Percentiles rank a stretch among this genome's conserved stretches.
phyloP scores from a whole-genome alignment of 2,113 vertebrate genomes.

The Canis aureus region DNA sequence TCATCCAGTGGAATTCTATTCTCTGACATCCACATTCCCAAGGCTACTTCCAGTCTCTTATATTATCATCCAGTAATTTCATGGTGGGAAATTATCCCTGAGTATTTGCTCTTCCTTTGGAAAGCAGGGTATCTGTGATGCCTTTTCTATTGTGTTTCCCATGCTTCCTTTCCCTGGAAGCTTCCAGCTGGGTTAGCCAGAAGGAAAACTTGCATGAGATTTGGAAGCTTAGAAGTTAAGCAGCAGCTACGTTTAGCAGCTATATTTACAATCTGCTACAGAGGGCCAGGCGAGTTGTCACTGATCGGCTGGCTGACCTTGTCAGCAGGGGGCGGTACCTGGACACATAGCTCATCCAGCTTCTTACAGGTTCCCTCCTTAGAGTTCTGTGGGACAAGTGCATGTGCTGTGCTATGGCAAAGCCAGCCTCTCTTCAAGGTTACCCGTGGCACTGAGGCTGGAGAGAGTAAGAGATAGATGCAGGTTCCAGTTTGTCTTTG shows the following conservation, averaged over 20 bases:
- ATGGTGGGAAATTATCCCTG: background rate
- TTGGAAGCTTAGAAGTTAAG: background rate
- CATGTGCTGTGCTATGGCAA: background rate
- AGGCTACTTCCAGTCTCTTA: background rate
- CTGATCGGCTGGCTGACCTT: background rate
- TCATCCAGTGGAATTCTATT: background rate
- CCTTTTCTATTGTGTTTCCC: background rate
- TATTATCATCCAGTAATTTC: background rate
- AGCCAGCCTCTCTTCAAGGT: background rate
- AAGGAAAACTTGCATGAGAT: background rate
- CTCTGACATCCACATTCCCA: background rate
- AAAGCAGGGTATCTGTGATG: background rate
- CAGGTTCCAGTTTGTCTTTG: background rate
- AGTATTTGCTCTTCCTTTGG: constrained; percentile 5
- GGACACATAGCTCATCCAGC: background rate
- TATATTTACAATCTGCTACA: too few relatives aligned
- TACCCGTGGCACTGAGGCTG: background rate
- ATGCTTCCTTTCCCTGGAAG: background rate
- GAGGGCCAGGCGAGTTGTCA: background rate
- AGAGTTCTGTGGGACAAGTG: background rate
- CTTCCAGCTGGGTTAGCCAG: background rate
- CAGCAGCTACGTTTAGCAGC: background rate
- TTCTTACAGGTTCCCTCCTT: background rate
- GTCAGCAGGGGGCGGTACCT: background rate
- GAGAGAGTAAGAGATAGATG: background rate